Conservation (phyloP, 1,140 invertebrate genomes). For the Cataglyphis hispanica region DNA sequence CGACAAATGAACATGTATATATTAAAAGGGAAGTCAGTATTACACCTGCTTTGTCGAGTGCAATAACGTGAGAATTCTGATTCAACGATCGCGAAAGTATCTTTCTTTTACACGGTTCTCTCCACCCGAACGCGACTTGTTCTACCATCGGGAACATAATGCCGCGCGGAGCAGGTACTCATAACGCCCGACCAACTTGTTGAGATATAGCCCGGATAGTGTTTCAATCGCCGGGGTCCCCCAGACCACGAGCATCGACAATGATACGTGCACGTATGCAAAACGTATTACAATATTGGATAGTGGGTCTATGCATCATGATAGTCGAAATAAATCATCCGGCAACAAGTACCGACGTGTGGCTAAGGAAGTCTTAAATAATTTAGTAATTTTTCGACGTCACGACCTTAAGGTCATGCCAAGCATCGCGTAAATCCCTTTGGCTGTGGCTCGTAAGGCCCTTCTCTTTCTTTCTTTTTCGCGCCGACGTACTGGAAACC, state of each 20-base stretch:
- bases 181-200: conserved; percentile 83
- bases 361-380: conserved; percentile 82
- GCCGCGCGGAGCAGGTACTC: conserved; percentile 83
- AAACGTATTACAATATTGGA: conserved; percentile 85
- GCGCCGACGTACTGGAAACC: conserved; percentile 64
- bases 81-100: conserved; percentile 75
- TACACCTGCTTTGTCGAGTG: conserved; percentile 71
- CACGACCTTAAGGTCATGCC: conserved; percentile 70
- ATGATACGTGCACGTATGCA: conserved; percentile 81
- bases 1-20: conserved; percentile 71
- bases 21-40: conserved; percentile 70
- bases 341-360: conserved; percentile 81
- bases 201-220: conserved; percentile 86
- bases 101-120: conserved; percentile 34
- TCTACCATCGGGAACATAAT: conserved; percentile 78
- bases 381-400: conserved; percentile 83
- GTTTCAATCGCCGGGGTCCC: conserved; percentile 83
- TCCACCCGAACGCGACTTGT: conserved; percentile 55
- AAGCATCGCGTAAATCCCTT: conserved; percentile 75
- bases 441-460: conserved; percentile 49
- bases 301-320: conserved; percentile 84
- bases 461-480: conserved; percentile 33
- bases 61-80: conserved; percentile 84
- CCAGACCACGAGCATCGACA: conserved; percentile 76
- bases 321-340: conserved; percentile 86